Base-by-base conservation (phyloP, 2,113 vertebrate genomes). In the Tylochromis polylepis region DNA sequence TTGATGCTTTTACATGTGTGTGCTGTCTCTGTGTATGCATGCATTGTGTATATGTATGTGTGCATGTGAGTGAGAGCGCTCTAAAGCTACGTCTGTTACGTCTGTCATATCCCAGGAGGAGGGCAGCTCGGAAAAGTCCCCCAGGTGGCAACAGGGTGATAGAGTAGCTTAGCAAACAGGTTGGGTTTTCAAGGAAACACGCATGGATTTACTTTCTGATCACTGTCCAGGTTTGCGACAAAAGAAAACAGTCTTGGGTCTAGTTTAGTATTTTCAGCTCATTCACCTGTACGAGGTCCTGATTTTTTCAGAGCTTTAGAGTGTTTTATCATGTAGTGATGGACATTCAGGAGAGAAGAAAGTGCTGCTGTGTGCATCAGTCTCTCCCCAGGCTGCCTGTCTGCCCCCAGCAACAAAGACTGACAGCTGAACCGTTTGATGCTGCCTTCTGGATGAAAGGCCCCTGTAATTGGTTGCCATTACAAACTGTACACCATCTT, bases 401-500 rank as follows among this genome's bases (percentile, higher is more conserved):
- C 85, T 89, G 88, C 90, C 79, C 87, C 14, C 62, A 59, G 81
- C 87, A 87, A 94, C 91, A 89, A 92, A 88, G 75, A 82, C 92
- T 88, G 89, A 93, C 90, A 93, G 91, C 80, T 6, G 9, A 83
- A 82, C 58, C 27, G 20, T 90, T 93, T 92, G 62, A 95, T 91
- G 89, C 87, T 85, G 90, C 85, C 85, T 92, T 79, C 75, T 83
- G 59, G 87, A 92, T 94, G 91, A 95, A 95, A 95, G 92, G 90
- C 87, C 59, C 78, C 88, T 60, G 82, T 95, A 96, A 96, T 95
- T 95, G 95, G 91, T 90, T 91, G 88, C 93, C 86, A 92, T 93
- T 94, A 94, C 88, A 91, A 86, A 89, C 88, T 87, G 77, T 62
- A 86, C 36, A 16, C 72, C 62, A 79, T 65, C 88, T 80, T 83